Base-by-base conservation (phyloP, 2,797 vertebrate genomes). In the Ctenopoma kingsleyae region DNA sequence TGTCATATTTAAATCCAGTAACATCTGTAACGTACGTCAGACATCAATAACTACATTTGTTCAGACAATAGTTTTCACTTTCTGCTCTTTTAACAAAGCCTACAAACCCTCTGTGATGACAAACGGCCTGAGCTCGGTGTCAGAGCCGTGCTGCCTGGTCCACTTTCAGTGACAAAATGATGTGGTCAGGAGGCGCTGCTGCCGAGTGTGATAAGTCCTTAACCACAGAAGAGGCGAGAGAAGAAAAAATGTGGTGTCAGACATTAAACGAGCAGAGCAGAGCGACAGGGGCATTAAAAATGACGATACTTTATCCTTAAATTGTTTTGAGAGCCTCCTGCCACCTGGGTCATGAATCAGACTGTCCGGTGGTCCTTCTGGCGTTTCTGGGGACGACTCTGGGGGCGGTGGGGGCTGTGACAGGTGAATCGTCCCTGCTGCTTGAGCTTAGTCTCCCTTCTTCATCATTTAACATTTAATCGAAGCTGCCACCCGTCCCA, bases 381-480 rank as follows among this genome's bases (percentile, higher is more conserved):
- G 82, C 80, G 55, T 50, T 71, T 48, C 80, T 54, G 62, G 51
- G 78, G 65, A 78, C 44, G 48, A 53, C 78, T 66, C 62, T 41
- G 25, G 72, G 75, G 83, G 68, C 50, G 32, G 43, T 44, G 63
- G 63, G 69, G 84, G 74, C 51, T n/a, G 2, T 89, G 90, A 90
- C 90, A 86, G 85, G 88, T 91, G 88, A 91, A 84, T 82, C 23
- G 56, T 82, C 83, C 86, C 83, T 43, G 57, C 87, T 71, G 77
- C 72, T 67, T 35, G 3, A 44, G 71, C 74, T 1, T n/a, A 63
- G 44, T 61, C 71, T 68, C 72, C 83, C 17, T 84, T 80, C 89
- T 90, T 88, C 86, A 92, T 94, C 92, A 92, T 90, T 90, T 85
- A 87, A 88, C 84, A 67, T 89, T 90, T 92, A 91, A 92, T 92